Conservation (phyloP, 2,888 invertebrate genomes). For the Melanostoma scalare region DNA sequence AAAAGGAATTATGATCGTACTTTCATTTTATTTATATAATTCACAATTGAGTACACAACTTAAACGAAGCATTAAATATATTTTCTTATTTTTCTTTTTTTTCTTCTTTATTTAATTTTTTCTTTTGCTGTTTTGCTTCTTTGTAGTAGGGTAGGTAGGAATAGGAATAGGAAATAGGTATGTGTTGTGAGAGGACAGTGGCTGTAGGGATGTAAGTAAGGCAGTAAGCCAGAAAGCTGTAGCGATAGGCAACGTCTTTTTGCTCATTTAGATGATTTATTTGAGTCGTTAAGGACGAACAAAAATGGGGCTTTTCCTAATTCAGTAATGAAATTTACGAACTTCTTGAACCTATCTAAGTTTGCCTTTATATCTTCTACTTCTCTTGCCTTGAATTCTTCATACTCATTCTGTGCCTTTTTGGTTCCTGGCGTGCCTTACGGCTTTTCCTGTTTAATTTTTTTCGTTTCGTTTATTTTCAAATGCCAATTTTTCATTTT, state of each 20-base stretch:
- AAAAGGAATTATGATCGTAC: conserved; percentile 62
- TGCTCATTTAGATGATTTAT: conserved; percentile 70
- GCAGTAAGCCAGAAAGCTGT: conserved; percentile 21
- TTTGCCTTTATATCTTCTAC: conserved; percentile 26
- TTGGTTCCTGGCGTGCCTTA: conserved; percentile 21
- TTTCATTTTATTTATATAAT: conserved; percentile 65
- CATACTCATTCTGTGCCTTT: neutral
- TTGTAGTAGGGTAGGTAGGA: neutral
- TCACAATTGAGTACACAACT: conserved; percentile 68
- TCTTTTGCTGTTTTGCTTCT: conserved; percentile 3
- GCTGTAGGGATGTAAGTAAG: neutral
- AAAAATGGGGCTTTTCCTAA: conserved; percentile 33
- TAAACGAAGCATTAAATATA: conserved; percentile 69
- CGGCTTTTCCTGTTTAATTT: neutral
- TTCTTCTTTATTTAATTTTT: neutral
- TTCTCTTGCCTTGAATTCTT: conserved; percentile 13
- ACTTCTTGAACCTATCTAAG: conserved; percentile 69
- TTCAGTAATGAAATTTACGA: conserved; percentile 70
- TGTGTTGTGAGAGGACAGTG: no score
- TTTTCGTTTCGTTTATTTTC: conserved; percentile 7
- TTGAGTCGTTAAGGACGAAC: conserved; percentile 48
- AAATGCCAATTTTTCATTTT: conserved; percentile 60
- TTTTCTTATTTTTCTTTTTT: conserved; percentile 20
- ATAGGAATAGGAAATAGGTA: no score
- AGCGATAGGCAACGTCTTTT: conserved; percentile 42